phyloP scores from a whole-genome alignment of 2,113 vertebrate genomes.

The Balaeniceps rex region DNA sequence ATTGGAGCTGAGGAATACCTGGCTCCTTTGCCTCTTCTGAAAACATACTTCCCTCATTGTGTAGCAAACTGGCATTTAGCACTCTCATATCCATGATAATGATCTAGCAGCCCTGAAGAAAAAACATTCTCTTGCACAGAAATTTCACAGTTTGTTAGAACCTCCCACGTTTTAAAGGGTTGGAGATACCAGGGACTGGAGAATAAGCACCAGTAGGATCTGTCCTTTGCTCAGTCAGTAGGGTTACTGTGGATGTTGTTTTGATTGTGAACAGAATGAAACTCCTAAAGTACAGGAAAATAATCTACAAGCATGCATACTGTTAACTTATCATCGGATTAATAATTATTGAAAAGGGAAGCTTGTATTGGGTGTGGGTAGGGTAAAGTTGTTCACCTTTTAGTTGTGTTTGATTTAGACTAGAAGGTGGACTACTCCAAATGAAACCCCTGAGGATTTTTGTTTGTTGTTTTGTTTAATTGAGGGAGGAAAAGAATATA shows the following conservation, averaged over 20 bases:
- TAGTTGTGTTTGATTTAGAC: not conserved
- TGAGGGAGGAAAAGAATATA: not conserved
- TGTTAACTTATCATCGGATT: not conserved
- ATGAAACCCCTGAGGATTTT: not conserved
- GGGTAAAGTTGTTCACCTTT: not conserved
- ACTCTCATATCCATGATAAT: not conserved
- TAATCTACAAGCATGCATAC: not conserved
- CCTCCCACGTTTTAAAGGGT: not conserved
- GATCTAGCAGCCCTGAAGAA: not conserved
- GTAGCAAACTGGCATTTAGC: not conserved
- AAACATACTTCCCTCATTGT: not conserved
- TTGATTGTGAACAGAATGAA: not conserved
- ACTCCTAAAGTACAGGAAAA: not conserved
- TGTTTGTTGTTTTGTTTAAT: not conserved
- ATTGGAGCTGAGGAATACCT: not conserved
- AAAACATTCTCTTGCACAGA: not conserved
- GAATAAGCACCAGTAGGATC: rapidly evolving
- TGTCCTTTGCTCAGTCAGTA: not conserved
- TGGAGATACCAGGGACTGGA: rapidly evolving
- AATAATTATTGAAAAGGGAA: not conserved
- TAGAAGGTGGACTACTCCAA: not conserved
- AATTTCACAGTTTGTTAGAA: not conserved
- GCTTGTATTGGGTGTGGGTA: not conserved
- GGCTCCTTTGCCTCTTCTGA: not conserved
- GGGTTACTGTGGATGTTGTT: not conserved